Base-by-base conservation (phyloP, 2,888 invertebrate genomes). In the Homarus gammarus region DNA sequence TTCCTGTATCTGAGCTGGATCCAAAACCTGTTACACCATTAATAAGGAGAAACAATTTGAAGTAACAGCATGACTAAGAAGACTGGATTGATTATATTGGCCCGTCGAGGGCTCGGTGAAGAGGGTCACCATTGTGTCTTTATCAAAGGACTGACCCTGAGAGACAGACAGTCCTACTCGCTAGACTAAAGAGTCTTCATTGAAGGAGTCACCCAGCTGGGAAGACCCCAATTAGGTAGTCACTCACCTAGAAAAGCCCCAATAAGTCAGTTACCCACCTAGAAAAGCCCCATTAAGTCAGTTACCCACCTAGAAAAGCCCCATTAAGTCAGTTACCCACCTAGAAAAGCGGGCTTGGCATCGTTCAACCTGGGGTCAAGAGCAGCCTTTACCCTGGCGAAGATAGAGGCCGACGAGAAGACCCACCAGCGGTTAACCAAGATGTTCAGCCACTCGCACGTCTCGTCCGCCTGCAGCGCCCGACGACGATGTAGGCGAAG, bases 371-470 rank as follows among this genome's bases (percentile, higher is more conserved):
- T 92, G 15, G 95, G 95, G 90, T 95, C 95, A 87, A 95, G 92
- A 75, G 94, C 93, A 91, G 94, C 94, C 92, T 95, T 95, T 5
- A 95, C 93, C 64, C 94, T 93, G 70, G 94, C 94, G 92, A 94
- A 94, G 92, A 95, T 94, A 77, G 94, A 94, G 40, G 92, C 91
- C 31, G 94, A 93, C 90, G 93, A 93, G 92, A 94, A 94, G 40
- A 94, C 94, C 94, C 94, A 95, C 95, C 95, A 95, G 93, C 94
- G 93, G 93, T 95, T 95, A 89, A 95, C 92, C 44, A 95, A 93
- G 87, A 95, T 94, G 93, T 95, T 95, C 72, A 95, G 93, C 95
- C 95, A 95, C 92, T 95, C 95, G 40, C 94, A 94, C 0, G 95
- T 94, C 92, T 95, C 95, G 92, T 94, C 94, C 90, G 94, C 94